Evolutionary conservation across 2,113 vertebrate species (phyloP), one percentile per base, ranked within the genome.

Genomic region (Dissostichus mawsoni): DNA sequence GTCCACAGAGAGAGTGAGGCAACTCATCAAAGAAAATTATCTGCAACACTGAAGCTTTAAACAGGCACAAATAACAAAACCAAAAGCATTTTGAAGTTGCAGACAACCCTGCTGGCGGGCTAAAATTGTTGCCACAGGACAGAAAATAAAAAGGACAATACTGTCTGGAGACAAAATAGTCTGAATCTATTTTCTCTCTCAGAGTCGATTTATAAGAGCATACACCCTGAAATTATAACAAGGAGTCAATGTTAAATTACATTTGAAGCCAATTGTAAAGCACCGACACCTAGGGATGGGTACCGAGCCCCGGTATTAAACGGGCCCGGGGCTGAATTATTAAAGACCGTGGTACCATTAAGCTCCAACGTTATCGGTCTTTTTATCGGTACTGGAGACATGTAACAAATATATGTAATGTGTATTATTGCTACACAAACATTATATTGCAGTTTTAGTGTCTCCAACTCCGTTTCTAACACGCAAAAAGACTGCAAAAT

Each of bases 101-200:
- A 69, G n/a, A 68, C 33, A 0, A 6, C 44, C 70, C 16, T 62
- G 70, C 41, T 12, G 41, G 52, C 2, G 41, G 48, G 76, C 78
- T 81, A 51, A 89, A 41, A 41, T 82, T 79, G 82, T 59, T 61
- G 61, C 70, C 67, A 18, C 16, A 0, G 76, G 78, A 78, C 29
- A 14, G 52, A 63, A 23, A 74, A 78, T 74, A 76, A 90, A 83
- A 87, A 17, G 14, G 69, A 80, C 80, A 56, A 69, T 56, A 68
- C 29, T 69, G 84, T 73, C 80, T 78, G 59, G 69, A 66, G 65
- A 80, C 78, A 52, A 55, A 44, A 66, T 69, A 2, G 73, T 76
- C 70, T 16, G 18, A 45, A 61, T 82, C 80, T 77, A 78, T 90
- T 92, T 88, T 83, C 80, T 81, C 69, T 44, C 76, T 70, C 69